phyloP scores from a whole-genome alignment of 2,113 vertebrate species.

The Poecilia latipinna region DNA sequence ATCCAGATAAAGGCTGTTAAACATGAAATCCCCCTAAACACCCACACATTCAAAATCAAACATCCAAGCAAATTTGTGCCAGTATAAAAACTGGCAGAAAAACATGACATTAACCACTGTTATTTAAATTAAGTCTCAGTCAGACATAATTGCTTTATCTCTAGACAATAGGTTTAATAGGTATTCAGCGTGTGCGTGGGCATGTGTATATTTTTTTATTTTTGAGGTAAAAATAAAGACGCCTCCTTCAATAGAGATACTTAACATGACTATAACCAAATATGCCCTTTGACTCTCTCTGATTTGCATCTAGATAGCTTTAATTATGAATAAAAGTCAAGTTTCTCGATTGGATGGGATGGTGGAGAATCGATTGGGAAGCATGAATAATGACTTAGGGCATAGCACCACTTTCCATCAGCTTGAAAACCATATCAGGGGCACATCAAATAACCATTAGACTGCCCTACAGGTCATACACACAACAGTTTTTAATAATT shows the following conservation, averaged over 20 bases:
- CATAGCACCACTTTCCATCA: constrained; percentile 68
- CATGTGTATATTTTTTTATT: constrained; percentile 14
- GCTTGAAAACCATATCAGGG: constrained; percentile 51
- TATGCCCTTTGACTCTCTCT: constrained; percentile 71
- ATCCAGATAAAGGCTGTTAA: constrained; percentile 15
- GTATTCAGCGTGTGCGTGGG: constrained; percentile 9
- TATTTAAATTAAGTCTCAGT: constrained; percentile 54
- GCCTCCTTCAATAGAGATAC: constrained; percentile 45
- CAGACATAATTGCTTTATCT: constrained; percentile 49
- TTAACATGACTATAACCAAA: constrained; percentile 64
- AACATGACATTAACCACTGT: constrained; percentile 52
- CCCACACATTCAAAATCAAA: constrained; percentile 15
- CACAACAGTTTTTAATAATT: constrained; percentile 18
- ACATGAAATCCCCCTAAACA: constrained; percentile 7
- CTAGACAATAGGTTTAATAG: constrained; percentile 44
- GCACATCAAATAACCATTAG: constrained; percentile 40
- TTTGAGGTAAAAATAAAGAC: constrained; percentile 36
- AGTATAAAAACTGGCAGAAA: constrained; percentile 44
- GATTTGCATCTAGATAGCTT: constrained; percentile 85
- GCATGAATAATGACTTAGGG: constrained; percentile 80
- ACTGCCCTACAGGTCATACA: constrained; percentile 13
- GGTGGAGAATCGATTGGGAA: constrained; percentile 79
- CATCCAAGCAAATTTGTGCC: constrained; percentile 20
- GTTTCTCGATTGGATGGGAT: constrained; percentile 74
- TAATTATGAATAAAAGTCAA: constrained; percentile 85